Base-by-base conservation (phyloP, 2,797 vertebrate genomes). In the Sebastes taczanowskii region DNA sequence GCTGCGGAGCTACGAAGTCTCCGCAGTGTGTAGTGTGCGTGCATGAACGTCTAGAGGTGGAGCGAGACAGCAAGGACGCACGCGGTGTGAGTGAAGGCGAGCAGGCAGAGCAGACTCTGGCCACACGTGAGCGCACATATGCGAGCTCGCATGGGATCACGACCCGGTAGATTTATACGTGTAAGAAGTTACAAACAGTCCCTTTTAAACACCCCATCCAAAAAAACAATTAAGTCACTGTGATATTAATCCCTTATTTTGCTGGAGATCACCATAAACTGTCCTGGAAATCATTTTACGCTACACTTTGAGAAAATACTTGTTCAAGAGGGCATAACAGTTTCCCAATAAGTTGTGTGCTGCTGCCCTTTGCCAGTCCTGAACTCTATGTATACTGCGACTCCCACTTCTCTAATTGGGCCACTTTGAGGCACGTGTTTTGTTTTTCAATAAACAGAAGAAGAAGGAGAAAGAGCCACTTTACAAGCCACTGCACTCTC, bases 401-500 rank as follows among this genome's bases (percentile, higher is more conserved):
- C 88, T 86, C 65, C 74, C 74, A 78, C 77, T 85, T 82, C 78
- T 83, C 35, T 78, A 85, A 87, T 72, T 81, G 81, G 67, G 83
- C 76, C 86, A 89, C 87, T 90, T 85, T 84, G 75, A 83, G 76
- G 80, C 84, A 86, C 90, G 81, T 93, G 88, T 82, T 92, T 89
- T 91, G 93, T 89, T 90, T 92, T 77, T 80, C 84, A 94, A 87
- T 89, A 91, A 93, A 91, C 90, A 90, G 30, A 52, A 70, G 74
- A 60, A 84, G 78, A 86, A 82, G 80, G 84, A 85, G 78, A 91
- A 80, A 86, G 85, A 73, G 23, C 78, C 85, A 81, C 83, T 89
- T 83, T 49, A 49, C 68, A 56, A 64, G 69, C 77, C 72, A 30
- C 81, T 75, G 85, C 71, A 29, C 78, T 76, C 82, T 78, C 34